A percentile compares a stretch with the other conserved stretches of the same genome.
Evolutionary conservation across 2,888 invertebrate genomes (phyloP).

Genomic region (Drosophila kuntzei): DNA sequence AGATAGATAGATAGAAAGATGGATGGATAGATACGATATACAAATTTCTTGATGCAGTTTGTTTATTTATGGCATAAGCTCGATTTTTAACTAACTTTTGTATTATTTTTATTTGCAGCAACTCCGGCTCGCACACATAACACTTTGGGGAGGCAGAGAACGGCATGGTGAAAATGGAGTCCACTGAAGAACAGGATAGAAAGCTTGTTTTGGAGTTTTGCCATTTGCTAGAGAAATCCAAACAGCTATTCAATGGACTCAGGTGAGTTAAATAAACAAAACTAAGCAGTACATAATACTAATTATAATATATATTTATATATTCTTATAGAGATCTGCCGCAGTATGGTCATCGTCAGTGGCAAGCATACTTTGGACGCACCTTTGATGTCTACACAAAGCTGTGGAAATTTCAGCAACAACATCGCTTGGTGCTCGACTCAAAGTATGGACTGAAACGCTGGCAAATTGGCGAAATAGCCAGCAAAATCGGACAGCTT

Average conservation of each 20-base stretch:
- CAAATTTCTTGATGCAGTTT: conserved; percentile 41
- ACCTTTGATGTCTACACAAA: conserved; percentile 99
- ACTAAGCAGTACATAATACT: not conserved
- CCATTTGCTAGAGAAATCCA: conserved; percentile 97
- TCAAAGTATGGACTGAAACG: conserved; percentile 97
- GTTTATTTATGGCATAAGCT: conserved; percentile 42
- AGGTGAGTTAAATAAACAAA: conserved; percentile 87
- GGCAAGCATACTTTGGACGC: conserved; percentile 98
- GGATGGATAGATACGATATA: conserved; percentile 23
- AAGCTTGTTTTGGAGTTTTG: conserved; percentile 98
- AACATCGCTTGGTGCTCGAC: conserved; percentile 95
- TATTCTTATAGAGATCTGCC: conserved; percentile 92
- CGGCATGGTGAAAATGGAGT: conserved; percentile 91
- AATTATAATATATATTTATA: conserved; percentile 1
- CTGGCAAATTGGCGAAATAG: conserved; percentile 99
- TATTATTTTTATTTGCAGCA: conserved; percentile 64
- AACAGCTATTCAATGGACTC: conserved; percentile 98
- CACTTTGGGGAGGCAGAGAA: conserved; percentile 83
- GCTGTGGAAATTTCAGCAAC: conserved; percentile 99
- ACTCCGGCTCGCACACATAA: conserved; percentile 83
- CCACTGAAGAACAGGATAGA: conserved; percentile 94
- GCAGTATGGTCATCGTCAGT: conserved; percentile 98
- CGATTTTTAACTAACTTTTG: conserved; percentile 7
- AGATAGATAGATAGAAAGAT: conserved; percentile 17
- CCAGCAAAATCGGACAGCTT: conserved; percentile 98